A percentile compares a stretch with the other conserved stretches of the same genome.
Conservation (phyloP, 2,888 invertebrate species). For the Rapana venosa region DNA sequence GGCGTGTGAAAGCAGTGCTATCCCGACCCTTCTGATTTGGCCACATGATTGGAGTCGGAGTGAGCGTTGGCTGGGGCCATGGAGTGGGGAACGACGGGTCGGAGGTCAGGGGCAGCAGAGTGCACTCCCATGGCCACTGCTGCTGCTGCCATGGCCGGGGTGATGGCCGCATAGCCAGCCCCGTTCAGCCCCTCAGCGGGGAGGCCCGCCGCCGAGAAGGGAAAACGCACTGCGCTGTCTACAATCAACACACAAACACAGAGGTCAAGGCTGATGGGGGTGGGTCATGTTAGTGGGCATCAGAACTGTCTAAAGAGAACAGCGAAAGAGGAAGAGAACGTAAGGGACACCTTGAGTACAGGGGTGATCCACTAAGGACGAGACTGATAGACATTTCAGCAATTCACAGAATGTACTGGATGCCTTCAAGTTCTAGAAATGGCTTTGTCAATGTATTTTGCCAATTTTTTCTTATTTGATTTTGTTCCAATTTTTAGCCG, state of each 20-base stretch:
- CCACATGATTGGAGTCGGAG: slow-evolving; percentile 69
- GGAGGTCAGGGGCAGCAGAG: slow-evolving; percentile 72
- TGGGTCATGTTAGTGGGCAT: background rate
- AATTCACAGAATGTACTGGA: too few species aligned
- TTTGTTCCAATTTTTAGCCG: too few species aligned
- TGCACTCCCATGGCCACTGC: slow-evolving; percentile 67
- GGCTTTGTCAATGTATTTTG: too few species aligned
- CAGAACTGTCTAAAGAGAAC: background rate
- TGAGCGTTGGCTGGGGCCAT: slow-evolving; percentile 71
- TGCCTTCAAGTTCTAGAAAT: too few species aligned
- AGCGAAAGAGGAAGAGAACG: background rate
- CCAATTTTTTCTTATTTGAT: too few species aligned
- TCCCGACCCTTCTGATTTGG: slow-evolving; percentile 68
- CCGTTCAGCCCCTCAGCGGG: slow-evolving; percentile 73
- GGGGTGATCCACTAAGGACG: too few species aligned
- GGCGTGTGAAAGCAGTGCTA: background rate
- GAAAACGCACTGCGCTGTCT: slow-evolving; percentile 49
- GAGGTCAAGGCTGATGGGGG: slow-evolving; percentile 1
- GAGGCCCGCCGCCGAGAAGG: slow-evolving; percentile 60
- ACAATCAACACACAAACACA: slow-evolving; percentile 27
- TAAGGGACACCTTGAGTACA: too few species aligned
- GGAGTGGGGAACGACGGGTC: slow-evolving; percentile 67
- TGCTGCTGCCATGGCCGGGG: slow-evolving; percentile 67
- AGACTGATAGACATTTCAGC: too few species aligned
- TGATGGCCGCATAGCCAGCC: slow-evolving; percentile 67